phyloP scores from a whole-genome alignment of 2,113 vertebrate genomes.

The Tachysurus fulvidraco region DNA sequence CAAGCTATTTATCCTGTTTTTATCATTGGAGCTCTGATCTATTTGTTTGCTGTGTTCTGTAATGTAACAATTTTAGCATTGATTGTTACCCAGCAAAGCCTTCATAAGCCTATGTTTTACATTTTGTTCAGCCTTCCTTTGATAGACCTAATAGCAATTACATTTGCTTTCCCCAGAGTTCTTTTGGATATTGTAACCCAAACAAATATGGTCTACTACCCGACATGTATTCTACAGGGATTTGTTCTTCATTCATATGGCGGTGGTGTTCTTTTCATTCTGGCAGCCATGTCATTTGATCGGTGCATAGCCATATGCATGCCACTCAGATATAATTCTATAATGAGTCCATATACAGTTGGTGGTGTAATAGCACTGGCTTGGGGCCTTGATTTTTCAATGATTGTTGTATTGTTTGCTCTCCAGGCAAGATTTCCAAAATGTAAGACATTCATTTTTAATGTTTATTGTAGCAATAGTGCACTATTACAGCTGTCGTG shows the following conservation, averaged over 20 bases:
- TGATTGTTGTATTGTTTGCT: conserved; percentile 45
- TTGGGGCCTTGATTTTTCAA: conserved; percentile 27
- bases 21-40: conserved; percentile 39
- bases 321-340: conserved; percentile 31
- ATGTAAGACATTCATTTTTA: conserved; percentile 44
- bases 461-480: conserved; percentile 52
- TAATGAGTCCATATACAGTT: conserved; percentile 39
- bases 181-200: conserved; percentile 40
- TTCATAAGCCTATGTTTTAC: conserved; percentile 50
- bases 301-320: conserved; percentile 36
- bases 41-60: conserved; percentile 45
- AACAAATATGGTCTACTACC: conserved; percentile 45
- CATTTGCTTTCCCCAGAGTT: conserved; percentile 33
- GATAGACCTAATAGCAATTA: conserved; percentile 40
- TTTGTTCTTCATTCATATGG: conserved; percentile 45
- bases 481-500: conserved; percentile 49
- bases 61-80: conserved; percentile 39
- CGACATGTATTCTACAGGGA: conserved; percentile 45
- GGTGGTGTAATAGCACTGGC: conserved; percentile 56
- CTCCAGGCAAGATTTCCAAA: conserved; percentile 45
- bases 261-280: conserved; percentile 27
- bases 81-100: conserved; percentile 49
- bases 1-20: conserved; percentile 65
- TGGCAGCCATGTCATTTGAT: conserved; percentile 53
- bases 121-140: conserved; percentile 47